Evolutionary conservation across 2,113 vertebrate genomes (phyloP), one percentile per base, ranked within the genome.

Genomic region (Paradisaea rubra): DNA sequence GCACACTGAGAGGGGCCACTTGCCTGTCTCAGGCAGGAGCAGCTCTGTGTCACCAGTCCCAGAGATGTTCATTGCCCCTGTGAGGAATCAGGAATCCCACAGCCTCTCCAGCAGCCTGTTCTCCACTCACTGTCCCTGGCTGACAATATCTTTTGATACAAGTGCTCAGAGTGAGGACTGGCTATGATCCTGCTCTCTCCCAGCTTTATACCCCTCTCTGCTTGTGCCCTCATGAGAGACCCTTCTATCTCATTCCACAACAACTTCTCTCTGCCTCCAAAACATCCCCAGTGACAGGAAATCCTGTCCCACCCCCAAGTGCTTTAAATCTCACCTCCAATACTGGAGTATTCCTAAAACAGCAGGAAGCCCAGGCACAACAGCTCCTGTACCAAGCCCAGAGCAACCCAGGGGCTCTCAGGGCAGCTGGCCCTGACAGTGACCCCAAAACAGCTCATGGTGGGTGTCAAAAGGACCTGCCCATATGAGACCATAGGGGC

Each of bases 231-330:
- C n/a, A 2, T 1, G 2, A 0, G 1, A 71, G 30, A 52, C 49
- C 53, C 19, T 87, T 69, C 24, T 2, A 1, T 3, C 31, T 23
- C 49, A 7, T 14, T 21, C 59, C 11, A 22, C 27, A 45, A 4
- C 23, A 44, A 6, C 30, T 39, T 44, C 52, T 49, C 41, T 24
- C 1, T 12, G n/a, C 52, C 63, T 39, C 44, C 13, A 30, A 57
- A 39, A 24, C 0, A 1, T 1, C 44, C 41, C 41, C 33, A 16
- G 1, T 2, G 8, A n/a, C 7, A 15, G 25, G 42, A 66, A 66
- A 71, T 33, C 8, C 60, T 17, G 9, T 44, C 31, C 61, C 52
- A 73, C 1, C 14, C 42, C 31, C 37, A 70, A 9, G 13, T 28
- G 21, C 53, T 83, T 68, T 23, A 33, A 33, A 24, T 30, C 13